Base-by-base conservation (phyloP, 2,113 vertebrate genomes). In the Todiramphus saurophagus region DNA sequence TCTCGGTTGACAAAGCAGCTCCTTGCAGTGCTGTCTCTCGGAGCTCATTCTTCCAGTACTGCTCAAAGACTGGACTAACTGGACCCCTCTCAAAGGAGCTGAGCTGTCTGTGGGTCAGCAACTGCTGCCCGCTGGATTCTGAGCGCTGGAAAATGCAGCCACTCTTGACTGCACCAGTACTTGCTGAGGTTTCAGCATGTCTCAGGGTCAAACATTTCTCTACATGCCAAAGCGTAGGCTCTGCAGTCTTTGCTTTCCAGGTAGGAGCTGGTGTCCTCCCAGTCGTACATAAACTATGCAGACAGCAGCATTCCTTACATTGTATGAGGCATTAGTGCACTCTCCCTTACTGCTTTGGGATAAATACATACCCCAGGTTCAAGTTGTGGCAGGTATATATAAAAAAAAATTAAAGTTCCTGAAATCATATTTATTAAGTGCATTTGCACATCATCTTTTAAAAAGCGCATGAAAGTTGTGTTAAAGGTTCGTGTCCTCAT, bases 231-330 rank as follows among this genome's bases (percentile, higher is more conserved):
- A 37, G 27, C 5, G 3, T 16, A 23, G 44, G 59, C 50, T 87
- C 33, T 80, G 85, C 39, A 55, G 41, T 72, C 77, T 82, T 90
- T 27, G n/a, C 78, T 96, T 90, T 89, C 76, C 89, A 86, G 92
- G 82, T 93, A 82, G 77, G 76, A 94, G n/a, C 64, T 84, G 62
- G 31, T 82, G 74, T 95, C 37, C 50, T 64, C 10, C 31, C 25
- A 6, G 87, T 92, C 44, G 50, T 20, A 79, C 0, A 0, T 79
- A 35, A 96, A 50, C 73, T 94, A 91, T 95, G 96, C 83, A 87
- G 94, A 87, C 66, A 94, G 83, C 67, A 93, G 70, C 95, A 95
- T 97, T 96, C 96, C 74, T 92, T n/a, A 35, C 92, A 92, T 96
- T 96, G 85, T 56, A 73, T 11, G 20, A 83, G 48, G 86, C 70